Percentiles rank a stretch among this genome's conserved stretches.
These are phyloP conservation scores for Bolinopsis microptera DNA, from an alignment of 37 sponge, comb jelly and placozoan genomes.

Conservation along the genomic window DNA sequence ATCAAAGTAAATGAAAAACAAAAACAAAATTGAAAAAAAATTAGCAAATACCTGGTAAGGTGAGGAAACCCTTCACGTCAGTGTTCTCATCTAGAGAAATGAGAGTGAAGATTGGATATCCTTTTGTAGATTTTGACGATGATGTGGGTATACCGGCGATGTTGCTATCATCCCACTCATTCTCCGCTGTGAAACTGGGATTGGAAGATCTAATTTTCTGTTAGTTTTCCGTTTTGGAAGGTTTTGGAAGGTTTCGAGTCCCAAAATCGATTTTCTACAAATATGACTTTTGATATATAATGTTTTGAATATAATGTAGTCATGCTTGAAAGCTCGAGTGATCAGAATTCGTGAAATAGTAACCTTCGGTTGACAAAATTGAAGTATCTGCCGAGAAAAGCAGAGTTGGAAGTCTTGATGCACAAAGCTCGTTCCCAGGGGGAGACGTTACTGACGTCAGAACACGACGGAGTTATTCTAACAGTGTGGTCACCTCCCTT, in stretches of 20 bases:
- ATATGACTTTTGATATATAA: too few relatives aligned
- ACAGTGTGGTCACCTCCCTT: neutral
- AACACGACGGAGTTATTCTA: neutral
- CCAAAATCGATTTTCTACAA: too few relatives aligned
- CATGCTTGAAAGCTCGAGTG: too few relatives aligned
- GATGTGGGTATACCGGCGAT: neutral
- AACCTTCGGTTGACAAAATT: slow-evolving; percentile 15
- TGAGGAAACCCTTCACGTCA: neutral
- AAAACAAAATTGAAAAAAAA: too few relatives aligned
- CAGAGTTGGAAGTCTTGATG: slow-evolving; percentile 31
- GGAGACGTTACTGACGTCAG: neutral
- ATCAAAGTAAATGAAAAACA: too few relatives aligned
- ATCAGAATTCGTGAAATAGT: too few relatives aligned
- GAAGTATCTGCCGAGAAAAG: neutral
- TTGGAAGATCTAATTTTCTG: neutral
- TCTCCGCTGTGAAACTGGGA: neutral
- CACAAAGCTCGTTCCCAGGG: slow-evolving; percentile 20
- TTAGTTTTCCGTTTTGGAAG: too few relatives aligned
- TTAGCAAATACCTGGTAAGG: neutral
- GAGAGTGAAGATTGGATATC: neutral
- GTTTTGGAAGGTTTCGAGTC: too few relatives aligned
- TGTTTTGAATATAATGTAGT: too few relatives aligned
- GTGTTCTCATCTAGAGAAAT: neutral
- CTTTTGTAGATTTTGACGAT: neutral
- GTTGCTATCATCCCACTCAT: neutral